Conservation (phyloP, 2,888 invertebrate species). For the Eretmocerus hayati region DNA sequence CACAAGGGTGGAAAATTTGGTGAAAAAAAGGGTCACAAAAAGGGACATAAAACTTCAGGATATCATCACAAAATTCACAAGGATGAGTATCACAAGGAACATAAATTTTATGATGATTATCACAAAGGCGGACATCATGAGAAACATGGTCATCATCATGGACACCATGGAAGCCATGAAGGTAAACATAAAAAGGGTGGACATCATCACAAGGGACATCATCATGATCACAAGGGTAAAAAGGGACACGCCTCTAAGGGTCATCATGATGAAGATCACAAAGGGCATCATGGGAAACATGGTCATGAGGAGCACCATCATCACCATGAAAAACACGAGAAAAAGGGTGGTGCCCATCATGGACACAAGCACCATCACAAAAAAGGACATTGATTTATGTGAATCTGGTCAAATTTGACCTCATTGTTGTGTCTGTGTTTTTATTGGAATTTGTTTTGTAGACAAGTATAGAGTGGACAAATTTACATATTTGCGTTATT, state of each 20-base stretch:
- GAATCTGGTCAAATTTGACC: no score
- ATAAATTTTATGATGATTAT: slow-evolving; percentile 69
- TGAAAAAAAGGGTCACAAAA: slow-evolving; percentile 70
- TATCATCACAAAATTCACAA: slow-evolving; percentile 74
- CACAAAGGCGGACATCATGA: slow-evolving; percentile 66
- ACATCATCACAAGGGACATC: slow-evolving; percentile 56
- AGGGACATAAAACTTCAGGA: slow-evolving; percentile 70
- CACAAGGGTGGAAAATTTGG: slow-evolving; percentile 63
- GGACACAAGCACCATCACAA: slow-evolving; percentile 48
- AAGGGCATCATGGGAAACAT: slow-evolving; percentile 56
- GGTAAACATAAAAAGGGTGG: slow-evolving; percentile 60
- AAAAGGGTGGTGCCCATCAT: slow-evolving; percentile 55
- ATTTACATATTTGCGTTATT: no score
- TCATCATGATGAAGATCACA: slow-evolving; percentile 59
- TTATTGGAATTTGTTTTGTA: no score
- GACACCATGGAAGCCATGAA: slow-evolving; percentile 58
- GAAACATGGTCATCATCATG: slow-evolving; percentile 61
- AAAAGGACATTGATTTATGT: slow-evolving; percentile 23
- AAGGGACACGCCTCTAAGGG: slow-evolving; percentile 61
- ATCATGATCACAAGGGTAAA: slow-evolving; percentile 57
- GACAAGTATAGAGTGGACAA: no score
- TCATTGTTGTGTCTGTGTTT: no score
- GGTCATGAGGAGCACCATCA: slow-evolving; percentile 60
- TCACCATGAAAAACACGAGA: slow-evolving; percentile 55
- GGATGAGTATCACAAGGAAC: slow-evolving; percentile 71